Percentiles rank a stretch among this genome's conserved stretches.
phyloP scores from a whole-genome alignment of 2,113 vertebrate species.

The Chiloscyllium plagiosum region DNA sequence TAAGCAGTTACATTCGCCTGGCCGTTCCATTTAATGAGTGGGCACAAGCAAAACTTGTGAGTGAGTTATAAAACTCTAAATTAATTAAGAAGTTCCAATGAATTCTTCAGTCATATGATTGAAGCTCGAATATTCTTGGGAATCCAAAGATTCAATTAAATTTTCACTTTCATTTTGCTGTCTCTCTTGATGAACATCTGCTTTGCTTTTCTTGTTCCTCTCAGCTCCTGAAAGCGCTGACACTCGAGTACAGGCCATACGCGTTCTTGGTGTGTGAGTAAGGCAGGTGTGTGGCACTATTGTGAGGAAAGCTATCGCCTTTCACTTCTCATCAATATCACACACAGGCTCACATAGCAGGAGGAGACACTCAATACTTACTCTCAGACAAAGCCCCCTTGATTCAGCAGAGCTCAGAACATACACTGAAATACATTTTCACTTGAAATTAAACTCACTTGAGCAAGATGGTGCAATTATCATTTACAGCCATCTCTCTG shows the following conservation, averaged over 20 bases:
- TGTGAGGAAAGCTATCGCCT: background rate
- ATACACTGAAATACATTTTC: background rate
- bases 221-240: background rate
- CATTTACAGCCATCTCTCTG: too few species aligned
- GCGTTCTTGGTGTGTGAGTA: background rate
- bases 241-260: background rate
- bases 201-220: background rate
- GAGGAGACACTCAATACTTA: background rate
- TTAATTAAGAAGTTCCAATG: background rate
- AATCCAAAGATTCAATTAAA: background rate
- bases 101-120: background rate
- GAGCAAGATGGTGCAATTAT: background rate
- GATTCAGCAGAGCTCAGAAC: background rate
- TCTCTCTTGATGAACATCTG: background rate
- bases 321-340: background rate
- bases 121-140: background rate
- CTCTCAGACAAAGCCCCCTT: background rate
- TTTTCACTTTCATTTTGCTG: background rate
- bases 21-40: background rate
- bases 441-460: background rate
- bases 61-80: background rate
- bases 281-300: background rate
- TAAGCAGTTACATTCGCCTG: background rate
- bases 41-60: background rate
- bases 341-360: background rate